Conservation (phyloP, 92 coral and sea anemone species). For the Pocillopora meandrina region DNA sequence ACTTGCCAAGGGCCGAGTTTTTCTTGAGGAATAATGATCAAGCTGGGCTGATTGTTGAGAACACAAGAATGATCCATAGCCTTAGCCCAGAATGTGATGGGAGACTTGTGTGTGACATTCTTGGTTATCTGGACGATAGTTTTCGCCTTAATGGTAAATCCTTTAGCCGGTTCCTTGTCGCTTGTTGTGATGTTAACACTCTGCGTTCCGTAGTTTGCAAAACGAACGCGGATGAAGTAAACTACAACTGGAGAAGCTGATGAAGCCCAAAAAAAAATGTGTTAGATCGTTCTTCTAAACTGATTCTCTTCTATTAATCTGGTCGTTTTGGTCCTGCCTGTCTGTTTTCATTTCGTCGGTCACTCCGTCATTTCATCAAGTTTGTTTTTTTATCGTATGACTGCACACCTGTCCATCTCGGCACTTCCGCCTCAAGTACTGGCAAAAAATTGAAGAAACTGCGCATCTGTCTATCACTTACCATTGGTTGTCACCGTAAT, state of each 20-base stretch:
- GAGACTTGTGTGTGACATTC: conserved; percentile 61
- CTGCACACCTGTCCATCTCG: too few relatives aligned
- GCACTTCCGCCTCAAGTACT: neutral
- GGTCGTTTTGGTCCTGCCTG: too few relatives aligned
- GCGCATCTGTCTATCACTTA: conserved; percentile 17
- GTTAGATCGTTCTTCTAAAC: neutral
- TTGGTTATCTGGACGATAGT: conserved; percentile 80
- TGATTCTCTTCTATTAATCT: neutral
- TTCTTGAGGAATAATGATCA: conserved; percentile 64
- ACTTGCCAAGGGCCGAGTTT: conserved; percentile 44
- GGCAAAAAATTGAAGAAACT: too few relatives aligned
- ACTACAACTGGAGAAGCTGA: conserved; percentile 58
- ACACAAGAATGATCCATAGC: conserved; percentile 58
- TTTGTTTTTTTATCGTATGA: too few relatives aligned
- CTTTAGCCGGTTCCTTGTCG: conserved; percentile 65
- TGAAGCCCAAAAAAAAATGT: neutral
- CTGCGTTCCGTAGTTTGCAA: conserved; percentile 76
- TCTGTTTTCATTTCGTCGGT: too few relatives aligned
- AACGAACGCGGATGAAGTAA: conserved; percentile 67
- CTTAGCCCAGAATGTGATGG: conserved; percentile 70
- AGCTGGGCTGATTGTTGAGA: conserved; percentile 81
- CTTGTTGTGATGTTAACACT: conserved; percentile 67
- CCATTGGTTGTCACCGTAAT: conserved; percentile 66
- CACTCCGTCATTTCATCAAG: too few relatives aligned
- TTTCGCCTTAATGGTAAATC: conserved; percentile 57